A percentile compares a stretch with the other conserved stretches of the same genome.
Evolutionary conservation across 2,113 vertebrate species (phyloP).

Genomic region (Oryzias javanicus): DNA sequence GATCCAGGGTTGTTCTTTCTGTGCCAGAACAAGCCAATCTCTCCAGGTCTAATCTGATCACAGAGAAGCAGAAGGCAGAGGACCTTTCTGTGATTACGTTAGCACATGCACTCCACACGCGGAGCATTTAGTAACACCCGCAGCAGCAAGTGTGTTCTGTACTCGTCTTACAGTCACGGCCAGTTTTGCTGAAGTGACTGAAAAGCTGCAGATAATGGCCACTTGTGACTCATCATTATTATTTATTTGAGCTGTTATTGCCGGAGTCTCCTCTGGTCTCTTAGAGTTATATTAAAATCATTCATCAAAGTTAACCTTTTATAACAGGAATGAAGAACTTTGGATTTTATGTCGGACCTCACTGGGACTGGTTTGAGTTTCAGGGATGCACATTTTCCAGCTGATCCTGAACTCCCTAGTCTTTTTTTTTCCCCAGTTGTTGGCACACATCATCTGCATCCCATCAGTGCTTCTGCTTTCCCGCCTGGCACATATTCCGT

Average conservation of each 20-base stretch:
- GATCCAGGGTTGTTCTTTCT: constrained; percentile 11
- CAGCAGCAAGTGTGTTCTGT: constrained; percentile 14
- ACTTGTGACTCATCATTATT: constrained; percentile 13
- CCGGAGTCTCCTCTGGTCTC: neutral
- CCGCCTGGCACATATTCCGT: neutral
- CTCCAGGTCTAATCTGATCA: constrained; percentile 68
- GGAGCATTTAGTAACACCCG: constrained; percentile 11
- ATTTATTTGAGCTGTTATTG: constrained; percentile 7
- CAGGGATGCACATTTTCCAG: neutral
- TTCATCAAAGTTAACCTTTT: neutral
- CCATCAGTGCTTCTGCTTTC: constrained; percentile 6
- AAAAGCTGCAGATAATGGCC: constrained; percentile 8
- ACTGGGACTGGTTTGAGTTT: neutral
- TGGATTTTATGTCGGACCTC: neutral
- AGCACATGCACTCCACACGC: constrained; percentile 33
- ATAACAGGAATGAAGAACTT: neutral
- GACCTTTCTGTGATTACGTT: constrained; percentile 66
- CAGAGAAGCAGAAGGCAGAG: constrained; percentile 32
- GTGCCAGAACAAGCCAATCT: constrained; percentile 43
- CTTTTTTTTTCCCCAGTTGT: constrained; percentile 19
- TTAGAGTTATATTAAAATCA: neutral
- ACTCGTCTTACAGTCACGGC: constrained; percentile 19
- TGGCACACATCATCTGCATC: constrained; percentile 1
- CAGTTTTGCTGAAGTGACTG: neutral
- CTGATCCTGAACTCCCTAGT: constrained; percentile 9